Base-by-base conservation (phyloP, 2,797 vertebrate species). In the Etheostoma perlongum region DNA sequence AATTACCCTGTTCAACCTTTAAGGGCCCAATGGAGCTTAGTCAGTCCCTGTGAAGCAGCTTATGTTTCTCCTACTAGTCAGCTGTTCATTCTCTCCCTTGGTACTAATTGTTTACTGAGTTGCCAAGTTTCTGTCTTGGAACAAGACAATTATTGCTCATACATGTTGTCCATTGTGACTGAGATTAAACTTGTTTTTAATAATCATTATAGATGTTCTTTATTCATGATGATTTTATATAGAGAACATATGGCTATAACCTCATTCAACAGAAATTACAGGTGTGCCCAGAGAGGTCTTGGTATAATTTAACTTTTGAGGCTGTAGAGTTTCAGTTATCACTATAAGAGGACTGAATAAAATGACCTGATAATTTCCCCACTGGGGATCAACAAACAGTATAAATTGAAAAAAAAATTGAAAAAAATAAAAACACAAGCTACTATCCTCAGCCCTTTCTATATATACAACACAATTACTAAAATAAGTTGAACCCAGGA, bases 31-130 rank as follows among this genome's bases (percentile, higher is more conserved):
- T 47, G 67, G 82, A 67, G 79, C 85, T 81, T 72, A 71, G 33
- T 10, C 40, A 59, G 48, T 66, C 14, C 51, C 14, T 73, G 74
- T 89, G 87, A 88, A 60, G 81, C 84, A 81, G 88, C 88, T 74
- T 76, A 80, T 88, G 36, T 48, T 59, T 44, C 25, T 25, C 76
- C 70, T 67, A 84, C 85, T 76, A 90, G 68, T 84, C 79, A 88
- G 78, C 75, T 27, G 44, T 85, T 71, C 68, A 61, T 76, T 11
- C 21, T 78, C 70, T 91, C 83, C 85, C 81, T 77, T 78, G 86
- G 55, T 73, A 48, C 59, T 85, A 70, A 90, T 89, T 91, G 86
- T 87, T 90, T 86, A 82, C 75, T 64, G 40, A 65, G 58, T 87
- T 83, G 67, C 44, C 52, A 67, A 13, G 70, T 75, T 73, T 73